These are phyloP conservation scores for Oasisia sp. DNA, from an alignment of 2,888 invertebrate genomes.

Conservation along the genomic window DNA sequence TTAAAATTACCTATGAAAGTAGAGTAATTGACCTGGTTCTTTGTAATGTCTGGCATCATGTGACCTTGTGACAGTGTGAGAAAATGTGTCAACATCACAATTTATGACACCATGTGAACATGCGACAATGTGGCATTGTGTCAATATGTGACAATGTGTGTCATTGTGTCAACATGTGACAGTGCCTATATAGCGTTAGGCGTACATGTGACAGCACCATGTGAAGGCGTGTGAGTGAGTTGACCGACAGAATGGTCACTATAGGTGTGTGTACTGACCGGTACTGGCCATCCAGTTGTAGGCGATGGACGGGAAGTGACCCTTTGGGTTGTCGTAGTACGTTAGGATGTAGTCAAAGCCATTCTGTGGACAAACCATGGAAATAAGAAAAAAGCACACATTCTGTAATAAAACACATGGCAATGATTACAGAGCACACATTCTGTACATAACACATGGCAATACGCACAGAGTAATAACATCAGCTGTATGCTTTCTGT, in stretches of 20 bases:
- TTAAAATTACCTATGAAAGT: too few relatives aligned
- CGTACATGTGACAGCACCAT: too few relatives aligned
- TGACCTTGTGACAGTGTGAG: neutral
- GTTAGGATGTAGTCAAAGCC: conserved; percentile 69
- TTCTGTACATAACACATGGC: too few relatives aligned
- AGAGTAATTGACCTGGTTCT: too few relatives aligned
- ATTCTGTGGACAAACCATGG: conserved; percentile 52
- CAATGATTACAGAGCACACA: too few relatives aligned
- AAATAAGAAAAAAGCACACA: too few relatives aligned
- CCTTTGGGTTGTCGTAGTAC: conserved; percentile 69
- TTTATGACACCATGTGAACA: neutral
- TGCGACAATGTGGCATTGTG: too few relatives aligned
- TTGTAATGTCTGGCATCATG: neutral
- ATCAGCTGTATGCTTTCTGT: too few relatives aligned
- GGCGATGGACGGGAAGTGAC: conserved; percentile 66
- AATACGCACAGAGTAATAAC: too few relatives aligned
- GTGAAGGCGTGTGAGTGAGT: neutral
- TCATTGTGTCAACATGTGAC: neutral
- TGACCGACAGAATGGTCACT: neutral
- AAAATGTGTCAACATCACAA: neutral
- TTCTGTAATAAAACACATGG: too few relatives aligned
- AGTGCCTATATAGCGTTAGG: neutral
- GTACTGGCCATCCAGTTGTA: conserved; percentile 69
- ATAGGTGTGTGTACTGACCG: conserved; percentile 51
- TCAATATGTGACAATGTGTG: neutral